Conservation (phyloP, 2,113 vertebrate genomes). For the Callipepla squamata region DNA sequence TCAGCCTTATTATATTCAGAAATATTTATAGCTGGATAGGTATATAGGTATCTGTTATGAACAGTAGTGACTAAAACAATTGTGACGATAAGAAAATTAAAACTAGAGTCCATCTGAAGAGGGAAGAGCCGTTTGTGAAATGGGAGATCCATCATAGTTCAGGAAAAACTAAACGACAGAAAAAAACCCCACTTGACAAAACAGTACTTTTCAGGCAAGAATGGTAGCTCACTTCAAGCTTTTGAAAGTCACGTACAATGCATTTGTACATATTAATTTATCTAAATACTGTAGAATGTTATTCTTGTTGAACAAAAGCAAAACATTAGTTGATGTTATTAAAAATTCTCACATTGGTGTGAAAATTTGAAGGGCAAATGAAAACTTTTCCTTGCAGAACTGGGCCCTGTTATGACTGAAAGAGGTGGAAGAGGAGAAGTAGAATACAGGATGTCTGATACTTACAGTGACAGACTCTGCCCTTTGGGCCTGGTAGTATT, state of each 20-base stretch:
- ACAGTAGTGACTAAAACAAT: background rate
- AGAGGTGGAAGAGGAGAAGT: background rate
- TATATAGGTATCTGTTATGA: background rate
- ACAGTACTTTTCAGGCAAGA: background rate
- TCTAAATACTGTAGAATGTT: too few species aligned
- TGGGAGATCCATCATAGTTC: background rate
- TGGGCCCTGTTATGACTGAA: background rate
- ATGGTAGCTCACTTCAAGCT: too few species aligned
- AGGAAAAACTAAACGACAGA: background rate
- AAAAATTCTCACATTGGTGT: too few species aligned
- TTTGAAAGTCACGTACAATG: too few species aligned
- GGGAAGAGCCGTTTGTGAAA: background rate
- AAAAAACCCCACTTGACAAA: background rate
- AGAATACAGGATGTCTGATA: background rate
- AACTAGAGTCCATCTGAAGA: background rate
- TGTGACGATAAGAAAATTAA: background rate
- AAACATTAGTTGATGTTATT: too few species aligned
- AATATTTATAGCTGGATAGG: background rate
- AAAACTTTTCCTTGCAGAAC: background rate
- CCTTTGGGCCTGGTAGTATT: background rate
- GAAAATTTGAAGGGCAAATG: background rate
- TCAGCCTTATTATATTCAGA: background rate
- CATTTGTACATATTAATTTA: too few species aligned
- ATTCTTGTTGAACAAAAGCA: too few species aligned
- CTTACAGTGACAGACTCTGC: background rate